Evolutionary conservation across 2,888 invertebrate genomes (phyloP).

Genomic region (Ectemnius lituratus): DNA sequence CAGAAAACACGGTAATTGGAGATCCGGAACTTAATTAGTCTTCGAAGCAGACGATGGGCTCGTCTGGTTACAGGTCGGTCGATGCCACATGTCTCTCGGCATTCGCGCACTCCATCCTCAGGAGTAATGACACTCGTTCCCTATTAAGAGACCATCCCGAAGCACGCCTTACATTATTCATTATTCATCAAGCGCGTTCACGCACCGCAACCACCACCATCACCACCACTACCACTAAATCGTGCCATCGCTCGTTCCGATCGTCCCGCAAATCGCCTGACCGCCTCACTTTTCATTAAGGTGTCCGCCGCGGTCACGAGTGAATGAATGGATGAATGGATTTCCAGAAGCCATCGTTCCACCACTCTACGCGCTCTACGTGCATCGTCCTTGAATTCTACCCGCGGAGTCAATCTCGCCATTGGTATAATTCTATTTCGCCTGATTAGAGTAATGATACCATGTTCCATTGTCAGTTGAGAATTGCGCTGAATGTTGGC

Average conservation of each 20-base stretch:
- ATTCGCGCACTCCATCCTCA: constrained; percentile 27
- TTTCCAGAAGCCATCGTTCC: constrained; percentile 47
- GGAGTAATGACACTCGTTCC: constrained; percentile 46
- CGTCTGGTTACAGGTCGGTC: constrained; percentile 9
- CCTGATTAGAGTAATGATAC: neutral
- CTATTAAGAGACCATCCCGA: constrained; percentile 48
- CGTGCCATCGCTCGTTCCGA: constrained; percentile 17
- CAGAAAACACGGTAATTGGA: constrained; percentile 3
- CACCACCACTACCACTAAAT: constrained; percentile 14
- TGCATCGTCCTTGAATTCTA: constrained; percentile 31
- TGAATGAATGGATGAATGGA: constrained; percentile 58
- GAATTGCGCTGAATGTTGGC: too few relatives aligned
- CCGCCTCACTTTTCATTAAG: constrained; percentile 59
- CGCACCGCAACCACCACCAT: constrained; percentile 25
- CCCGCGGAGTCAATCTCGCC: neutral
- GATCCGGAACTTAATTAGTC: constrained; percentile 6
- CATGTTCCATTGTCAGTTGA: neutral
- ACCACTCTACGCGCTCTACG: neutral
- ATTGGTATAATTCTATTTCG: neutral
- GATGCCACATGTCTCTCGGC: constrained; percentile 17
- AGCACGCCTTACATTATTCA: constrained; percentile 60
- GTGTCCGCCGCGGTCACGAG: constrained; percentile 37
- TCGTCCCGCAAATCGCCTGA: constrained; percentile 49
- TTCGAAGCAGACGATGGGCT: neutral
- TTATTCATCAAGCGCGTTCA: constrained; percentile 53